These are phyloP conservation scores for Diceros bicornis DNA, from an alignment of 2,797 vertebrate genomes.

Conservation along the genomic window DNA sequence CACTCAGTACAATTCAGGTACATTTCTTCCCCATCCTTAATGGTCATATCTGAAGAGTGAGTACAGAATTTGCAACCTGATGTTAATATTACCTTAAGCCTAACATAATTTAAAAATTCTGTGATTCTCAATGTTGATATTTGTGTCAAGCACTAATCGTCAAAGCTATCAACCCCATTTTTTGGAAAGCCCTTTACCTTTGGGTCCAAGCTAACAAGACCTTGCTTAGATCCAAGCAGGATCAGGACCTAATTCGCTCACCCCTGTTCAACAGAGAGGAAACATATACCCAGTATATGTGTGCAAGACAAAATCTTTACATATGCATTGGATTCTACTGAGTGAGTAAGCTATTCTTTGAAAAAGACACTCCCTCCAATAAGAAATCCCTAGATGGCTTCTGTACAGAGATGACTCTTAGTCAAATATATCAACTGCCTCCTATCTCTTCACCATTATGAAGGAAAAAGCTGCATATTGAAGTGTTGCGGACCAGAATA, in stretches of 20 bases:
- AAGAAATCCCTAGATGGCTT: neutral
- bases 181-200: neutral
- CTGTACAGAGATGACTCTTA: neutral
- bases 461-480: neutral
- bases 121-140: neutral
- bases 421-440: neutral
- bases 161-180: neutral
- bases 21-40: neutral
- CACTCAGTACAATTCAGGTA: neutral
- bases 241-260: neutral
- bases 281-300: neutral
- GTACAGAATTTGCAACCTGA: slow-evolving; percentile 19
- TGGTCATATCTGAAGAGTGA: neutral
- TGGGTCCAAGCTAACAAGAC: neutral
- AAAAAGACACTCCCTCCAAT: neutral
- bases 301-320: neutral
- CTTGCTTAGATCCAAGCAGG: neutral
- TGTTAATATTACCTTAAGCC: slow-evolving; percentile 20
- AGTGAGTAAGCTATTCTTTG: neutral
- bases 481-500: neutral
- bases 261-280: neutral
- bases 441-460: neutral
- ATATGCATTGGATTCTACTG: neutral
- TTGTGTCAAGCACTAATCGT: neutral
- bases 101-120: neutral